A percentile compares a stretch with the other conserved stretches of the same genome.
Evolutionary conservation across 2,797 vertebrate species (phyloP).

Genomic region (Eleutherodactylus coqui): DNA sequence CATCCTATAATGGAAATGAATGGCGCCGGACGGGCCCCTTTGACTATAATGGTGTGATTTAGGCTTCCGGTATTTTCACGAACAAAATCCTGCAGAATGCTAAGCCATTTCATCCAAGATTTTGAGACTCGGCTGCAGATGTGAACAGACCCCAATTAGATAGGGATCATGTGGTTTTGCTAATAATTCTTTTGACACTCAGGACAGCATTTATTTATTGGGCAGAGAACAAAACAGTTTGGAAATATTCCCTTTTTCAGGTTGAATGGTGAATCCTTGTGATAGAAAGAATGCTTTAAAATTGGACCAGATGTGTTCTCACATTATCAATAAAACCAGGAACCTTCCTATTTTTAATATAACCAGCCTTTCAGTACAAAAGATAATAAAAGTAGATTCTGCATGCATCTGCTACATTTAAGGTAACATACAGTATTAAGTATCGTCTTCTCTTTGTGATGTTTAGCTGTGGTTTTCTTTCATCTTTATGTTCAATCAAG

Average conservation of each 20-base stretch:
- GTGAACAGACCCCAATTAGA: too few relatives aligned
- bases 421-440: constrained; percentile 50
- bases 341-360: constrained; percentile 39
- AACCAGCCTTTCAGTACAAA: constrained; percentile 22
- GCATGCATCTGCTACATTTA: constrained; percentile 52
- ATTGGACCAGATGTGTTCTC: constrained; percentile 58
- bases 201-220: too few relatives aligned
- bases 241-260: background rate
- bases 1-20: too few relatives aligned
- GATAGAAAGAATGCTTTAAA: constrained; percentile 43
- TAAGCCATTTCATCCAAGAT: too few relatives aligned
- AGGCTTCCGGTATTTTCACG: too few relatives aligned
- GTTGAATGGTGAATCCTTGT: background rate
- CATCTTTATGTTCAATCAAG: constrained; percentile 49
- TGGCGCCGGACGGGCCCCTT: too few relatives aligned
- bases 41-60: too few relatives aligned
- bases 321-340: constrained; percentile 37
- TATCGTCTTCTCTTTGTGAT: constrained; percentile 37
- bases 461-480: constrained; percentile 59
- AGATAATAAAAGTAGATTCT: constrained; percentile 46
- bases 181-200: too few relatives aligned
- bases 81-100: too few relatives aligned
- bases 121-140: too few relatives aligned
- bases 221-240: constrained; percentile 4
- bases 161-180: too few relatives aligned